A percentile compares a stretch with the other conserved stretches of the same genome.
These are phyloP conservation scores for Clarias laeviceps DNA, from an alignment of 2,797 vertebrate species.

Conservation along the genomic window DNA sequence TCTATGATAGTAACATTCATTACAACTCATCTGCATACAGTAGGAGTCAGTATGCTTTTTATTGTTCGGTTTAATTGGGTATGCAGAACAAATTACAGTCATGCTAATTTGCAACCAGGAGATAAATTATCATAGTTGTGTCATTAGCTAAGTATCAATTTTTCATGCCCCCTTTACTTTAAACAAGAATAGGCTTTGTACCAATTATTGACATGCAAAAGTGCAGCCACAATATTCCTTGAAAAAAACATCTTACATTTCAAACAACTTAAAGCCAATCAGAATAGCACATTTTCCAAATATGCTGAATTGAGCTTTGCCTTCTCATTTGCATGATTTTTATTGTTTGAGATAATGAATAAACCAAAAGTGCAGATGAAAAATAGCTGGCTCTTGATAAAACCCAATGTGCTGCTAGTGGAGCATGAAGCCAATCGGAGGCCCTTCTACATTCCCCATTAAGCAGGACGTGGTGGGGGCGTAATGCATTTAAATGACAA, in stretches of 20 bases:
- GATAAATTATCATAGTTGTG: constrained; percentile 5
- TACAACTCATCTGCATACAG: not conserved
- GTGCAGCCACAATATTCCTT: constrained; percentile 64
- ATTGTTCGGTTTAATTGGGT: not conserved
- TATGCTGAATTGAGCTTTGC: constrained; percentile 72
- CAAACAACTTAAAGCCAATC: constrained; percentile 45
- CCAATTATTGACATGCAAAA: constrained; percentile 63
- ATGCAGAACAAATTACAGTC: not conserved
- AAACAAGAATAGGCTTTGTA: constrained; percentile 38
- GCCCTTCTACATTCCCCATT: constrained; percentile 52
- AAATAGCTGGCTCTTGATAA: constrained; percentile 57
- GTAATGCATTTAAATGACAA: constrained; percentile 54
- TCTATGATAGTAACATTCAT: not conserved
- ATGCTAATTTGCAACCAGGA: not conserved
- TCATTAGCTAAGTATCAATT: constrained; percentile 4
- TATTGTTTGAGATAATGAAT: constrained; percentile 77
- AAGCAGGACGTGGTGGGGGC: constrained; percentile 52
- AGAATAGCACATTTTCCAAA: constrained; percentile 62
- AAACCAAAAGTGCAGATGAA: constrained; percentile 67
- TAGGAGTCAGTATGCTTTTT: not conserved
- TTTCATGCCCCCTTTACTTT: constrained; percentile 15
- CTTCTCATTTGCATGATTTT: constrained; percentile 74
- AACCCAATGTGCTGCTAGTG: constrained; percentile 52
- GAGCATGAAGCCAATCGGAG: constrained; percentile 63
- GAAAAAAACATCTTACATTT: constrained; percentile 55